Evolutionary conservation across 2,113 vertebrate species (phyloP).

Genomic region (Saguinus imperator): DNA sequence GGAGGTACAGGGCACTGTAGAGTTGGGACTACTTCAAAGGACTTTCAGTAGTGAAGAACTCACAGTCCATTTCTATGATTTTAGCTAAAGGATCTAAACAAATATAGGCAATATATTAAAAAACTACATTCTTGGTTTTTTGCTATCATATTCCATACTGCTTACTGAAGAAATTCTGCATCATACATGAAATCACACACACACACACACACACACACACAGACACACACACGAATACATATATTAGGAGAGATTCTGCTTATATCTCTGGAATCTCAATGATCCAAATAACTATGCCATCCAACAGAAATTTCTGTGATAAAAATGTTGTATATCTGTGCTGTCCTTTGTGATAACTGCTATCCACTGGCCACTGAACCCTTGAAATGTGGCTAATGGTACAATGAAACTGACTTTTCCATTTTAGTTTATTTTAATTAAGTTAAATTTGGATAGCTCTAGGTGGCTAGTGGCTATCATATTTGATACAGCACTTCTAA

Average conservation of each 20-base stretch:
- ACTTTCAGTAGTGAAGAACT: background rate
- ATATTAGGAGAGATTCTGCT: constrained; percentile 7
- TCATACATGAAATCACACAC: background rate
- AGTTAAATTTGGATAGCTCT: constrained; percentile 30
- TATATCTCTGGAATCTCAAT: background rate
- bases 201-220: background rate
- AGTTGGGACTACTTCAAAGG: background rate
- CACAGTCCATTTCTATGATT: background rate
- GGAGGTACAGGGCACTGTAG: background rate
- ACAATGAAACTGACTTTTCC: constrained; percentile 13
- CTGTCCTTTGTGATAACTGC: background rate
- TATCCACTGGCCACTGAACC: background rate
- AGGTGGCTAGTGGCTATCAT: background rate
- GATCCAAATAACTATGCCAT: background rate
- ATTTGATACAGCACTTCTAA: background rate
- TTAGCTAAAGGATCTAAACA: constrained; percentile 5
- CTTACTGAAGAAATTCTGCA: constrained; percentile 11
- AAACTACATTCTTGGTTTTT: background rate
- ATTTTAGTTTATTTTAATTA: constrained; percentile 30
- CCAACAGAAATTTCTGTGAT: constrained; percentile 11
- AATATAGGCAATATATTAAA: constrained; percentile 5
- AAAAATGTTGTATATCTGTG: background rate
- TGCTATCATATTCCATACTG: background rate
- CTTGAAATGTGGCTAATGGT: background rate
- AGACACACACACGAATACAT: background rate